A percentile compares a stretch with the other conserved stretches of the same genome.
phyloP scores from a whole-genome alignment of 92 coral and sea anemone species.

The Porites cylindrica region DNA sequence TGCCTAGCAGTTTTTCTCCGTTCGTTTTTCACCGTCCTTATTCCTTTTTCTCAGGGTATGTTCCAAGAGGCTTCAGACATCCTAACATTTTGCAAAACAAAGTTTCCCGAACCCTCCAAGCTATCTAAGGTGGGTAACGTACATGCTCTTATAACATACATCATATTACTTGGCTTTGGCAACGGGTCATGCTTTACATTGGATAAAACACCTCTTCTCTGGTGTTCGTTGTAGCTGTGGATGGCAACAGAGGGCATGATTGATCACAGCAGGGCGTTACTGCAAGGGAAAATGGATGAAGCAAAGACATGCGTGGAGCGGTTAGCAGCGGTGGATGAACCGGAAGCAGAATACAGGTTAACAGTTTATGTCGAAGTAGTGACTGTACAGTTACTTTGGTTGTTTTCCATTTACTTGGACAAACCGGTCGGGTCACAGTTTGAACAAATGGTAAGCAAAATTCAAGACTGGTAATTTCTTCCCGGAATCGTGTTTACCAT shows the following conservation, averaged over 20 bases:
- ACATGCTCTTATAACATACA: neutral
- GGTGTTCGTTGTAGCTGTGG: slow-evolving; percentile 64
- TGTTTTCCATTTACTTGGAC: too few species aligned
- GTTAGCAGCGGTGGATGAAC: slow-evolving; percentile 70
- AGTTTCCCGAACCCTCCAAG: slow-evolving; percentile 72
- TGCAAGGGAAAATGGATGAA: slow-evolving; percentile 63
- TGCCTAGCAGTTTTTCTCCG: neutral
- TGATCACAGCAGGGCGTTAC: slow-evolving; percentile 73
- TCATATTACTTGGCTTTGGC: neutral
- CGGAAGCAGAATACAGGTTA: slow-evolving; percentile 83
- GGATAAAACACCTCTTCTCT: too few species aligned
- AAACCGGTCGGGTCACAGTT: too few species aligned
- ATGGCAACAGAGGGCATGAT: slow-evolving; percentile 75
- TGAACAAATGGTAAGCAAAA: too few species aligned
- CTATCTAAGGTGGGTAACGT: slow-evolving; percentile 71
- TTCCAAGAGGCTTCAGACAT: slow-evolving; percentile 80
- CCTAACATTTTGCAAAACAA: slow-evolving; percentile 72
- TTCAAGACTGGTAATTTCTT: too few species aligned
- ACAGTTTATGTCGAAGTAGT: neutral
- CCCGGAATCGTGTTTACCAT: too few species aligned
- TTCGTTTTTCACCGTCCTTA: neutral
- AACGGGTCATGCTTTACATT: too few species aligned
- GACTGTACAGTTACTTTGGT: neutral
- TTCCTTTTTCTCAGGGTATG: slow-evolving; percentile 70
- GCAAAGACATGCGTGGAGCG: slow-evolving; percentile 73